Evolutionary conservation across 2,888 invertebrate genomes (phyloP), one percentile per base, ranked within the genome.

Genomic region (Pandemis cinnamomeana): DNA sequence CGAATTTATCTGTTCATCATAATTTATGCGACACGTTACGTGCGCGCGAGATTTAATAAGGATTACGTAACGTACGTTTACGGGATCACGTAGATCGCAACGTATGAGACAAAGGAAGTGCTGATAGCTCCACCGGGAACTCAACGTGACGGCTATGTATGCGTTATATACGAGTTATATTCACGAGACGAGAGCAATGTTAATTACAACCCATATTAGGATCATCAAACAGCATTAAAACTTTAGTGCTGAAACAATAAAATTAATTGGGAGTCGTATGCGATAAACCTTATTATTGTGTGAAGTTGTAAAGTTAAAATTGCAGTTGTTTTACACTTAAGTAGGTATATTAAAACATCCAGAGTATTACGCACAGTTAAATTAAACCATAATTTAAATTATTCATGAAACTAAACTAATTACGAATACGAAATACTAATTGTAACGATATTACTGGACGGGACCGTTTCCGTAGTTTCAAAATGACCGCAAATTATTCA

Each of bases 41-140:
- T 58, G 66, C 20, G 27, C 46, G n/a, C 64, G 66, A 69, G 66
- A 73, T 73, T 73, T 60, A 73, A 73, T 73, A 73, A 70, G 66
- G 66, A 70, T 73, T 70, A 70, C 64, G 58, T 69, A 46, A 46
- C 66, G 27, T 55, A 61, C 53, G 61, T 62, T 55, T 58, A 63
- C 44, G 51, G 42, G 70, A 61, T 44, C 70, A 61, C 61, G 74
- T 53, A 61, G 53, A 70, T 66, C 44, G 27, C 42, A 5, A 2
- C 41, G 27, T 66, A 36, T 7, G 62, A 62, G 61, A 61, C 51
- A 44, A 62, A 53, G 46, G 72, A 48, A 71, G 64, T 67, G 53
- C 67, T 72, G 61, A 67, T 72, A 41, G 55, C 62, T 63, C 66
- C 63, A 11, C 60, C 42, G 60, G 67, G 27, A 41, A 36, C 62